Evolutionary conservation across 64 coral and sea anemone genomes (phyloP), one percentile per base, ranked within the genome.

Genomic region (Dendronephthya gigantea): DNA sequence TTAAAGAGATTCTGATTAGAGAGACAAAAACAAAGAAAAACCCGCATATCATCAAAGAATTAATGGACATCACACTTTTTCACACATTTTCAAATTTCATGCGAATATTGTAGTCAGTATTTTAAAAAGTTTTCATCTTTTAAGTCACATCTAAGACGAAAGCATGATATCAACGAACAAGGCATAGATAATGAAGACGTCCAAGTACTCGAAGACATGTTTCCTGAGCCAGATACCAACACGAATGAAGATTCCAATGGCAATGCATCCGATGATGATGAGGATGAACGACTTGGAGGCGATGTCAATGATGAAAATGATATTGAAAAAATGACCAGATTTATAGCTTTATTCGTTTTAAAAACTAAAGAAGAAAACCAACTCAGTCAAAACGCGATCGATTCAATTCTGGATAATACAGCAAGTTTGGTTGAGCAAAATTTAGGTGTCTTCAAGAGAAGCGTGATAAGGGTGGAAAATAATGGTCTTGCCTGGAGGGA

Each of bases 321-420:
- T 5, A 66, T 30, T 66, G 58, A 66, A 7, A 66, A 66, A 66
- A 22, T 66, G 19, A 66, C 58, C 19, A 66, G 58, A 30, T 66
- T 30, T 5, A 66, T 66, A n/a, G 58, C 58, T 3, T 30, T 66
- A n/a, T 66, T 66, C 29, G 29, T 66, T 30, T 66, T 66, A 30
- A 66, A 66, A 30, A 66, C 58, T n/a, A 66, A 66, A 66, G 58
- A 66, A 30, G 58, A 66, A 66, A 66, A 66, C 29, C 58, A 66
- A 66, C 29, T 66, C 5, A 66, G 58, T 15, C 58, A 66, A 66
- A 22, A 22, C 6, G 58, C 58, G 3, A 66, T 66, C 6, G 58
- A 66, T 30, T 22, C 58, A 66, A 30, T 66, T 15, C 58, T 66
- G 3, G 58, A 66, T 66, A 66, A 66, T 17, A 66, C 58, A 5